These are phyloP conservation scores for Drosophila colorata DNA, from an alignment of 2,888 invertebrate genomes.

Conservation along the genomic window DNA sequence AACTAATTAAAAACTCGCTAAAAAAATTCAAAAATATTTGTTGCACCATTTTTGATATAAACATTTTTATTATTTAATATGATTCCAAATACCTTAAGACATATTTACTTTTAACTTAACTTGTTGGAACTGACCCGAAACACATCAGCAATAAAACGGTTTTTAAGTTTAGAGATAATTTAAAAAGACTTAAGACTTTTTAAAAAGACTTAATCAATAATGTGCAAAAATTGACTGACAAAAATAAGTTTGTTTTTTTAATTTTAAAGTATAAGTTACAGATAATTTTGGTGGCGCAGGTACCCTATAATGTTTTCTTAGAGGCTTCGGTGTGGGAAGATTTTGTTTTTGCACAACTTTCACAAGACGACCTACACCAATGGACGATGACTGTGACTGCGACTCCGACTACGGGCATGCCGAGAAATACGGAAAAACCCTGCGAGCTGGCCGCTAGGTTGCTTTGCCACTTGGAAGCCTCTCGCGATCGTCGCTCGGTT, in stretches of 20 bases:
- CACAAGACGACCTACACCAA: conserved; percentile 48
- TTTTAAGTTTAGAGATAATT: too few species aligned
- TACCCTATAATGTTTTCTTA: background rate
- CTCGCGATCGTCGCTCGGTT: conserved; percentile 25
- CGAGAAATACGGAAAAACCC: conserved; percentile 73
- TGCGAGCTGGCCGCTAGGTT: conserved; percentile 36
- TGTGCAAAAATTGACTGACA: too few species aligned
- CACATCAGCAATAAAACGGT: too few species aligned
- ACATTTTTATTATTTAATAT: background rate
- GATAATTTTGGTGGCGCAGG: background rate
- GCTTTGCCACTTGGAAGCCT: conserved; percentile 30
- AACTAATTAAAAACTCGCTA: background rate
- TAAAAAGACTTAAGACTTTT: too few species aligned
- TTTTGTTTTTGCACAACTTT: conserved; percentile 63
- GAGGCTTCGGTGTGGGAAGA: conserved; percentile 2
- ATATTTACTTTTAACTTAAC: too few species aligned
- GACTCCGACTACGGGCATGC: conserved; percentile 42
- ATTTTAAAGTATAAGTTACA: background rate
- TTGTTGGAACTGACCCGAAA: too few species aligned
- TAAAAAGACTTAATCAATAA: too few species aligned
- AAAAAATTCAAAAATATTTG: too few species aligned
- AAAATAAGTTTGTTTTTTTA: background rate
- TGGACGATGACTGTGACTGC: conserved; percentile 14
- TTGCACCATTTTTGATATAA: too few species aligned
- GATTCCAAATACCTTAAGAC: too few species aligned